phyloP scores from a whole-genome alignment of 2,797 vertebrate species.

The Podarcis siculus region DNA sequence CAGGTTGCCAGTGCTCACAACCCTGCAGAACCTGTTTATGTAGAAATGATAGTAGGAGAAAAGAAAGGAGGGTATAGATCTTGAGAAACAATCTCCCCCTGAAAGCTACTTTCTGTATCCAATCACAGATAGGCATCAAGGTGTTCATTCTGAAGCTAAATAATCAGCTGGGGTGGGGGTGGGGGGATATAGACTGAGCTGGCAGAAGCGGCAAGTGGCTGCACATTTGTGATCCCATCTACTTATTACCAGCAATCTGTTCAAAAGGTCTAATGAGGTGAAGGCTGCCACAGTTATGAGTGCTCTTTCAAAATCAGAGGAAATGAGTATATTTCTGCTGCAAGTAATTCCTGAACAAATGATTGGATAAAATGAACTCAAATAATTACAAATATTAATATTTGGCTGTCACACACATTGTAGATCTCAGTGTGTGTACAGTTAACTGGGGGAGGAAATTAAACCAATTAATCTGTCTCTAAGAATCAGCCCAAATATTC shows the following conservation, averaged over 20 bases:
- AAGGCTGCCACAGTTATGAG: conserved; percentile 12
- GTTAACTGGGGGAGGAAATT: neutral
- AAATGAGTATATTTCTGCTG: neutral
- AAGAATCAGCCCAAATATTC: conserved; percentile 40
- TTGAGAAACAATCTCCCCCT: neutral
- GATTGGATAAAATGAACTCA: conserved; percentile 9
- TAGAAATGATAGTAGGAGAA: neutral
- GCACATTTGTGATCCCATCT: neutral
- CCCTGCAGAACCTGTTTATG: neutral
- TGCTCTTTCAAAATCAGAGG: conserved; percentile 10
- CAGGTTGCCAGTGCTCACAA: neutral
- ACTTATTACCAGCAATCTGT: neutral
- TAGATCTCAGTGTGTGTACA: conserved; percentile 16
- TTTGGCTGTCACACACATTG: conserved; percentile 16
- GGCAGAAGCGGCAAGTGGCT: conserved; percentile 13
- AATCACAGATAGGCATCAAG: neutral
- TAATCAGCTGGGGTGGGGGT: neutral
- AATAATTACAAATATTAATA: conserved; percentile 17
- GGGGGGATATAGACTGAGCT: neutral
- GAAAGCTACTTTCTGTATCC: neutral
- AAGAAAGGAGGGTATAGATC: neutral
- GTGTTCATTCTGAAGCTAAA: neutral
- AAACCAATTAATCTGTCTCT: conserved; percentile 43
- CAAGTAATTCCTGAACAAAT: conserved; percentile 31
- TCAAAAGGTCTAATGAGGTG: conserved; percentile 23